A percentile compares a stretch with the other conserved stretches of the same genome.
Conservation (phyloP, 2,888 invertebrate genomes). For the Dasysyrphus tricinctus region DNA sequence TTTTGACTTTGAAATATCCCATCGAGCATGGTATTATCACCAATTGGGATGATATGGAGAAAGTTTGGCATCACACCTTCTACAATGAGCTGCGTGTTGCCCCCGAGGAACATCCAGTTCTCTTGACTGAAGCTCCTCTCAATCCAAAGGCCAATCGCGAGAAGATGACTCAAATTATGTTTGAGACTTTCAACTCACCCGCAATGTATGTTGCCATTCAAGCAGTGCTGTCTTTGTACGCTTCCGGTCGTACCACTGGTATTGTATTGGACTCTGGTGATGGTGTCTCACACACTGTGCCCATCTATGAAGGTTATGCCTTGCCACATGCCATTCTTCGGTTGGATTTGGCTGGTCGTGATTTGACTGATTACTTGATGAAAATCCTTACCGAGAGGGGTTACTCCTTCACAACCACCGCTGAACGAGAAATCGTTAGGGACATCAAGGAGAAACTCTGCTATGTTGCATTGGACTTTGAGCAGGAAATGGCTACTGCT, state of each 20-base stretch:
- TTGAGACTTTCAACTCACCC: slow-evolving; percentile 96
- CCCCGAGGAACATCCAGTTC: slow-evolving; percentile 95
- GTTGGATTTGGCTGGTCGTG: slow-evolving; percentile 96
- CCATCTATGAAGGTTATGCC: slow-evolving; percentile 97
- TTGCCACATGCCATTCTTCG: slow-evolving; percentile 96
- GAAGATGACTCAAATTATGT: slow-evolving; percentile 97
- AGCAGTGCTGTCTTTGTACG: slow-evolving; percentile 95
- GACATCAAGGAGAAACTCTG: slow-evolving; percentile 98
- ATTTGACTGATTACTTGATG: slow-evolving; percentile 97
- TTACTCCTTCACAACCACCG: slow-evolving; percentile 95
- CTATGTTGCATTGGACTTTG: slow-evolving; percentile 95
- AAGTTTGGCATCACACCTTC: slow-evolving; percentile 99
- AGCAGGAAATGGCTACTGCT: slow-evolving; percentile 97
- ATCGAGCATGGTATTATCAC: slow-evolving; percentile 99
- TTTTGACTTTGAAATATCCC: slow-evolving; percentile 97
- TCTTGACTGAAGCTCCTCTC: slow-evolving; percentile 93
- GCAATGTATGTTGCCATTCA: slow-evolving; percentile 98
- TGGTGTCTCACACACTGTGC: slow-evolving; percentile 98
- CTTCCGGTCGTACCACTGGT: slow-evolving; percentile 98
- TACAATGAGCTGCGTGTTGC: slow-evolving; percentile 99
- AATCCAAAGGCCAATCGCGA: slow-evolving; percentile 96
- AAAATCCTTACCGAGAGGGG: slow-evolving; percentile 96
- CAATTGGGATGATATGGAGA: slow-evolving; percentile 99
- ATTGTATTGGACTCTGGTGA: slow-evolving; percentile 98
- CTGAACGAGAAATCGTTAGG: slow-evolving; percentile 96